These are phyloP conservation scores for Chiloscyllium plagiosum DNA, from an alignment of 2,113 vertebrate genomes.

Conservation along the genomic window DNA sequence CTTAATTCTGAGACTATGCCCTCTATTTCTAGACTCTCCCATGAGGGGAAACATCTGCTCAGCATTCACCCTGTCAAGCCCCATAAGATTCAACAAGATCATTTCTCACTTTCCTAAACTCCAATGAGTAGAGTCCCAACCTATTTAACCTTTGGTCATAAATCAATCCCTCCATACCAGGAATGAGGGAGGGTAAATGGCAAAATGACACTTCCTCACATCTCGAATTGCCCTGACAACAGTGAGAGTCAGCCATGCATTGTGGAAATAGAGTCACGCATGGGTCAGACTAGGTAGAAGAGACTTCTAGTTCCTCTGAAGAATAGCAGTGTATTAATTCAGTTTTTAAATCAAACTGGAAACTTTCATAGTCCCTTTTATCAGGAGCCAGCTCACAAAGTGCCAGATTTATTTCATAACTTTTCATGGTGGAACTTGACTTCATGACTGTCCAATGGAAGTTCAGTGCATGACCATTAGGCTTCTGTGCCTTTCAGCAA, in stretches of 20 bases:
- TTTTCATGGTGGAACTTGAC: not conserved
- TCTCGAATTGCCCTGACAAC: not conserved
- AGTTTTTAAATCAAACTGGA: not conserved
- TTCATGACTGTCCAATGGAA: not conserved
- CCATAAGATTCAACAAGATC: no score
- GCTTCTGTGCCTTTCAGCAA: not conserved
- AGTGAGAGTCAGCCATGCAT: not conserved
- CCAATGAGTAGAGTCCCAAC: no score
- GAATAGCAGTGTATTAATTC: not conserved
- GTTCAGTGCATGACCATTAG: not conserved
- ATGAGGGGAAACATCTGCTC: no score
- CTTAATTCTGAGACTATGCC: no score
- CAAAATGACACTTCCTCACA: not conserved
- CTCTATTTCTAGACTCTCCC: no score
- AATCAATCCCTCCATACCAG: no score
- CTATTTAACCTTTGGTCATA: no score
- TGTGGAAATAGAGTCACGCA: not conserved
- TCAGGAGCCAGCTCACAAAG: not conserved
- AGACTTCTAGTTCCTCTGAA: not conserved
- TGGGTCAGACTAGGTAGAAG: not conserved
- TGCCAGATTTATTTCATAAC: not conserved
- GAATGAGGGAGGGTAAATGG: not conserved
- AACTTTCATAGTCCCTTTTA: not conserved
- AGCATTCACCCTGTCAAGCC: no score
- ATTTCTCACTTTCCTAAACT: no score